Base-by-base conservation (phyloP, 2,888 invertebrate species). In the Andrena trimmerana region DNA sequence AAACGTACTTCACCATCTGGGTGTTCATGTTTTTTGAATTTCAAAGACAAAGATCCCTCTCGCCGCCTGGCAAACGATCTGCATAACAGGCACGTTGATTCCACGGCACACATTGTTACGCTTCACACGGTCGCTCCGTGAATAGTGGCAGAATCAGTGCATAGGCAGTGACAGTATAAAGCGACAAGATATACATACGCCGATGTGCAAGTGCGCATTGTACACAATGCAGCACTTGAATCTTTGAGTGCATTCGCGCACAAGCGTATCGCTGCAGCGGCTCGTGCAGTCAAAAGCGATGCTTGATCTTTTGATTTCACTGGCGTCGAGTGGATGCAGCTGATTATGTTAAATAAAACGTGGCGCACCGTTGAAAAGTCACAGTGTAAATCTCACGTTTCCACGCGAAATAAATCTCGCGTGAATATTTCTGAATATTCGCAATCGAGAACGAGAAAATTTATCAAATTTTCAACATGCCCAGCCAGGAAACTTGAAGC, bases 151-250 rank as follows among this genome's bases (percentile, higher is more conserved):
- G 78, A 83, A 75, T 75, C 75, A 31, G 77, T 54, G 74, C 60
- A 60, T 20, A 75, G 54, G 48, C 72, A 42, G 83, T 73, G 83
- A 78, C 78, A 62, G 74, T 75, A 71, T 76, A 75, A 72, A 83
- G 78, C 73, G 73, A 52, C 76, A 66, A 77, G 81, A 69, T 81
- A 70, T 62, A 63, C 57, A 70, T 54, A 63, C 48, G 69, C 31
- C 50, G 82, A 83, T 74, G 73, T 24, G 74, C 78, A 72, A 79
- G 84, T 72, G 67, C 54, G 74, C 76, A 76, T 83, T 73, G 79
- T 83, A 70, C 78, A 79, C 84, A 73, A 84, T 79, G 72, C 78
- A 70, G 73, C 74, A 78, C 85, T 86, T 86, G 73, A 86, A 80
- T 70, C 82, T 84, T 79, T 74, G 84, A 81, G 75, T 66, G 78